phyloP scores from a whole-genome alignment of 37 sponge, comb jelly and placozoan species.

The Ephydatia muelleri region DNA sequence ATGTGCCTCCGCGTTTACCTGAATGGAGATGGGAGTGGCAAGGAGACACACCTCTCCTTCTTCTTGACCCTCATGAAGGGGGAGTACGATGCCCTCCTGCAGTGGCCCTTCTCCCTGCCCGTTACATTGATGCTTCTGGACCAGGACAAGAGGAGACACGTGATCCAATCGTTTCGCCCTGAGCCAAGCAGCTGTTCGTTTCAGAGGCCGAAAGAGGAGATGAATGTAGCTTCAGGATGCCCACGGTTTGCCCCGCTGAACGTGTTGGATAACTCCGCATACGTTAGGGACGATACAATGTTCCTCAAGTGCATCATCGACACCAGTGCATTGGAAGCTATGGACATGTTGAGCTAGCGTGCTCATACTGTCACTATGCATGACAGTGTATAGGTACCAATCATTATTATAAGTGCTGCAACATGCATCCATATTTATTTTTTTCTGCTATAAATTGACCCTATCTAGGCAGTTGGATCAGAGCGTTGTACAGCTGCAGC shows the following conservation, averaged over 20 bases:
- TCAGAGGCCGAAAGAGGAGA: conserved; percentile 66
- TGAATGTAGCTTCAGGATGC: conserved; percentile 90
- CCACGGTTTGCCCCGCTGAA: conserved; percentile 77
- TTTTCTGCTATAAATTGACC: no score
- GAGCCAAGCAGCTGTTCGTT: conserved; percentile 60
- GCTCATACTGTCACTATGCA: no score
- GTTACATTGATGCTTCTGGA: conserved; percentile 70
- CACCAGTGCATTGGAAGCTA: conserved; percentile 17
- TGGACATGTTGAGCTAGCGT: no score
- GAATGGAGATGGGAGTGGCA: conserved; percentile 87
- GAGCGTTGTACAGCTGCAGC: no score
- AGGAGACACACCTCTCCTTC: conserved; percentile 69
- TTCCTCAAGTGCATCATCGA: conserved; percentile 66
- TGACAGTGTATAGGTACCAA: no score
- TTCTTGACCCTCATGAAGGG: conserved; percentile 86
- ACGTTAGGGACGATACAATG: conserved; percentile 77
- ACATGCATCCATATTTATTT: no score
- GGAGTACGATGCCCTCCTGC: conserved; percentile 85
- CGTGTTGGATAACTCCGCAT: conserved; percentile 52
- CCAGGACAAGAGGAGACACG: conserved; percentile 56
- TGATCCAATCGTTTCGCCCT: conserved; percentile 74
- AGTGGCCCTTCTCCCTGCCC: conserved; percentile 81
- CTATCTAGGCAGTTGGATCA: no score
- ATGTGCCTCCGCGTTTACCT: conserved; percentile 81
- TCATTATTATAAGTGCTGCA: no score